Percentiles rank a stretch among this genome's conserved stretches.
Evolutionary conservation across 2,113 vertebrate species (phyloP).

Genomic region (Arvicanthis niloticus): DNA sequence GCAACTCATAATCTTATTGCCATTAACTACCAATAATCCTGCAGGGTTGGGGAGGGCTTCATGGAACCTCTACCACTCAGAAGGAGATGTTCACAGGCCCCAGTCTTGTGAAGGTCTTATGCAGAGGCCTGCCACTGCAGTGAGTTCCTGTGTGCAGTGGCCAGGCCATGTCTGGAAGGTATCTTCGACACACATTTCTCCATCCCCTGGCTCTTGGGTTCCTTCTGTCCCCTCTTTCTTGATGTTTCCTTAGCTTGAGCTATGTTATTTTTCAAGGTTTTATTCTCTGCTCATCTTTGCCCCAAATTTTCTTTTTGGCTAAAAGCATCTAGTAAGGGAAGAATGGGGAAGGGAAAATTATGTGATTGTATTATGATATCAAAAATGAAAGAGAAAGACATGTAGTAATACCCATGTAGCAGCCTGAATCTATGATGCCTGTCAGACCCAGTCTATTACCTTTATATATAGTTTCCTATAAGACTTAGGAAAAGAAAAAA

Average conservation of each 20-base stretch:
- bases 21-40: background rate
- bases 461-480: background rate
- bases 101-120: background rate
- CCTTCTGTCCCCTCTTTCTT: background rate
- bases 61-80: too few species aligned
- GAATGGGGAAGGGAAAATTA: background rate
- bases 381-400: background rate
- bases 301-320: background rate
- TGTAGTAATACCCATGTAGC: background rate
- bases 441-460: too few species aligned
- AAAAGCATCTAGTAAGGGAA: background rate
- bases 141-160: background rate
- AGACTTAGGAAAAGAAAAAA: background rate
- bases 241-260: background rate
- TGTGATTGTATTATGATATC: background rate
- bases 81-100: background rate
- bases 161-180: background rate
- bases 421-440: background rate
- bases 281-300: background rate
- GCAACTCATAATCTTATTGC: background rate
- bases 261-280: background rate
- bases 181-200: background rate
- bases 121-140: background rate
- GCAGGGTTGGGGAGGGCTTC: background rate
- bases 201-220: background rate